Conservation (phyloP, 2,113 vertebrate species). For the Hippolais icterina region DNA sequence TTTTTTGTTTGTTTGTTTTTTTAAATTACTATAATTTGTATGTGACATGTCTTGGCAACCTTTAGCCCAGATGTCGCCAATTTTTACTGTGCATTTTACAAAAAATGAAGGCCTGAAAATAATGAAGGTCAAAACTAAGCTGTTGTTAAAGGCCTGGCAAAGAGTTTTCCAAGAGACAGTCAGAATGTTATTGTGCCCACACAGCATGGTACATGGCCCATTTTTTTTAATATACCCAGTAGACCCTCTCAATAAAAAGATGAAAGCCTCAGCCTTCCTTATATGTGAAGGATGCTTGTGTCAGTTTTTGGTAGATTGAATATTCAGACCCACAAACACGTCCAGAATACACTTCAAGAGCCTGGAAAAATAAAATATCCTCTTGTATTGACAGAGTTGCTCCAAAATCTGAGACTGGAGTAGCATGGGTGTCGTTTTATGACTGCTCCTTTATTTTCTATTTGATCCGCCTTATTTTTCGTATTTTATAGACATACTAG, state of each 20-base stretch:
- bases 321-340: background rate
- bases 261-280: background rate
- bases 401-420: background rate
- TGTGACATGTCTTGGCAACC: background rate
- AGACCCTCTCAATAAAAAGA: background rate
- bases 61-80: background rate
- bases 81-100: background rate
- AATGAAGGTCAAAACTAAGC: background rate
- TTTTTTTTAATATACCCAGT: background rate
- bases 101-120: background rate
- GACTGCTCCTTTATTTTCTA: background rate
- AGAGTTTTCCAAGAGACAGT: background rate
- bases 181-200: background rate
- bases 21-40: background rate
- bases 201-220: background rate
- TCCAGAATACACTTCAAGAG: background rate
- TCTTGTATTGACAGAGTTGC: background rate
- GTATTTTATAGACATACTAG: background rate
- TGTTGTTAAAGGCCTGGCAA: background rate
- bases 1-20: too few species aligned
- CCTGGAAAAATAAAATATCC: background rate
- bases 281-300: background rate
- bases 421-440: background rate
- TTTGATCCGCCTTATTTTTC: background rate
- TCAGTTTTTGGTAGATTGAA: background rate